Evolutionary conservation across 2,797 vertebrate species (phyloP), one percentile per base, ranked within the genome.

Genomic region (Delichon dasypus): DNA sequence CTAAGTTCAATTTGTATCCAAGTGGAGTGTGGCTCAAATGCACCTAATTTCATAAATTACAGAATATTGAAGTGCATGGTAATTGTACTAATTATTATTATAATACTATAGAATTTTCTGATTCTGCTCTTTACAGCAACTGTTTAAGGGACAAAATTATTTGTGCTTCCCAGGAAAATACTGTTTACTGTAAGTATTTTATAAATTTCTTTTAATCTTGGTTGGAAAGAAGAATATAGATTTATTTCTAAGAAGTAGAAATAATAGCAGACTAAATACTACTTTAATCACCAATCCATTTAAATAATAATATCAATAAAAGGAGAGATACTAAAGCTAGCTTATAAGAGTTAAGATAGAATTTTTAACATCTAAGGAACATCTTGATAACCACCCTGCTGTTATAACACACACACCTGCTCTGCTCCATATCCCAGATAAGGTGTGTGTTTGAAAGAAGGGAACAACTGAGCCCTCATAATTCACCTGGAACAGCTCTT

Each of bases 351-450:
- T 32, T 47, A 70, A 76, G 11, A 3, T 13, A 64, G 20, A 66
- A 17, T 54, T 79, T 68, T 87, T 40, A 55, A 32, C 30, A 29
- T 51, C 19, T 45, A 25, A 54, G 13, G 27, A 68, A 40, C 5
- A 19, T 21, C 44, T 58, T 2, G 1, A 51, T 20, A 81, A 16
- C 25, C 34, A 27, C 0, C 0, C 9, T 44, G 9, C 34, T 71
- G 18, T 61, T 36, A 3, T 4, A 64, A 29, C 29, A 23, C 10
- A 13, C 38, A 38, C 7, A 6, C 16, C 13, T 58, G 13, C 30
- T 23, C 36, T 66, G 20, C 20, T 64, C 10, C 15, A 50, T 34
- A 26, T 45, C 16, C 19, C 32, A 36, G 40, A 29, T 2, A 38
- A 62, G 3, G 9, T 4, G 3, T 9, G 9, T 7, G 9, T n/a